A percentile compares a stretch with the other conserved stretches of the same genome.
These are phyloP conservation scores for Cladopsammia gracilis DNA, from an alignment of 64 coral and sea anemone species.

Conservation along the genomic window DNA sequence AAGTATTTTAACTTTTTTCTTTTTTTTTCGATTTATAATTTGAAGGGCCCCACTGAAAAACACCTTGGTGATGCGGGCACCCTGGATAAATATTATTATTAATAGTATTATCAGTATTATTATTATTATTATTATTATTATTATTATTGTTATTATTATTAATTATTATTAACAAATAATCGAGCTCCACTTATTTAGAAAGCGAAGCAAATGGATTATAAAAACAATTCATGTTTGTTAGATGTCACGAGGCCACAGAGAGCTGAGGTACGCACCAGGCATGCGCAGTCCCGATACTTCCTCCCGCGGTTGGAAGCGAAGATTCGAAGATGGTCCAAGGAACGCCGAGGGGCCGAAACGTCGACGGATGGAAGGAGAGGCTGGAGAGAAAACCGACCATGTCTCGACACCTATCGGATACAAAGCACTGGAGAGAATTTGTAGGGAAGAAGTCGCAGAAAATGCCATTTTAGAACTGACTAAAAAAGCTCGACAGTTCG, in stretches of 20 bases:
- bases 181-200: too few species aligned
- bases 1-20: too few species aligned
- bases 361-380: background rate
- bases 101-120: too few species aligned
- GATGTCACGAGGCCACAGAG: background rate
- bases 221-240: background rate
- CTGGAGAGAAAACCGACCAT: background rate
- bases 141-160: too few species aligned
- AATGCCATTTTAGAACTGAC: slow-evolving; percentile 22
- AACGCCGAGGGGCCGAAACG: background rate
- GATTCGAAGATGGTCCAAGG: background rate
- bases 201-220: too few species aligned
- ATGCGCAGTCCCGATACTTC: background rate
- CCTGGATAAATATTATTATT: too few species aligned
- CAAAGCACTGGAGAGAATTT: slow-evolving; percentile 33
- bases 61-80: too few species aligned
- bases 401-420: background rate
- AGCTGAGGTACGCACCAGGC: background rate
- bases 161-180: too few species aligned
- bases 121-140: too few species aligned
- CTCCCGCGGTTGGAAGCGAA: background rate
- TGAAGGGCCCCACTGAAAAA: too few species aligned
- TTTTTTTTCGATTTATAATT: too few species aligned
- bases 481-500: slow-evolving; percentile 3
- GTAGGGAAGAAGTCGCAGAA: background rate